phyloP scores from a whole-genome alignment of 2,113 vertebrate species.

The Trichechus manatus region DNA sequence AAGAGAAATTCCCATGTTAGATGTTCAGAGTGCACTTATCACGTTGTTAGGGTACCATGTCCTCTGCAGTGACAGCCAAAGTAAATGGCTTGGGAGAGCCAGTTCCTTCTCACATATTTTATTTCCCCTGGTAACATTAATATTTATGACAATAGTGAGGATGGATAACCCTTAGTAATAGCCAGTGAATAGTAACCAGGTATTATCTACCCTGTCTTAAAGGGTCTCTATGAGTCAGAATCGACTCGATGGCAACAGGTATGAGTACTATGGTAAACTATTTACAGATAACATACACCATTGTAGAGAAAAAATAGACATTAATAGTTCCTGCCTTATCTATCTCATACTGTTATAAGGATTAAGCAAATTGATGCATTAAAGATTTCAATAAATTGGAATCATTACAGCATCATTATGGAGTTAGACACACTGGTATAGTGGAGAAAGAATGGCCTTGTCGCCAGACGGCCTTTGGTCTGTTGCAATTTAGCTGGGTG shows the following conservation, averaged over 20 bases:
- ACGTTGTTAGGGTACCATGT: not conserved
- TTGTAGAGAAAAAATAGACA: not conserved
- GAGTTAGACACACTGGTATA: not conserved
- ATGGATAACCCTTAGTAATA: not conserved
- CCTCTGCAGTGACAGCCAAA: not conserved
- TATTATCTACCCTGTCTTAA: not conserved
- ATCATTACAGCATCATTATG: too few species aligned
- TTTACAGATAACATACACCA: not conserved
- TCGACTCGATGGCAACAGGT: not conserved
- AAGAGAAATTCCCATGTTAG: constrained; percentile 18
- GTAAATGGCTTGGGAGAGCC: not conserved
- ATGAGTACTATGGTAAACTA: not conserved
- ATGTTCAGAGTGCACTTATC: not conserved
- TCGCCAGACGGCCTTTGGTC: not conserved
- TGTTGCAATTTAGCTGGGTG: not conserved
- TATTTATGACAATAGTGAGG: not conserved
- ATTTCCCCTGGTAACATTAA: not conserved
- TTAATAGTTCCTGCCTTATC: not conserved
- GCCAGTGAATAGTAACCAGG: not conserved
- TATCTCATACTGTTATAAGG: not conserved
- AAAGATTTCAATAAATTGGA: not conserved
- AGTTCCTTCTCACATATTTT: not conserved
- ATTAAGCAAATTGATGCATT: not conserved
- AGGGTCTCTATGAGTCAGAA: not conserved
- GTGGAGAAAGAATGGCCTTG: not conserved